Evolutionary conservation across 2,113 vertebrate species (phyloP), one percentile per base, ranked within the genome.

Genomic region (Archocentrus centrarchus): DNA sequence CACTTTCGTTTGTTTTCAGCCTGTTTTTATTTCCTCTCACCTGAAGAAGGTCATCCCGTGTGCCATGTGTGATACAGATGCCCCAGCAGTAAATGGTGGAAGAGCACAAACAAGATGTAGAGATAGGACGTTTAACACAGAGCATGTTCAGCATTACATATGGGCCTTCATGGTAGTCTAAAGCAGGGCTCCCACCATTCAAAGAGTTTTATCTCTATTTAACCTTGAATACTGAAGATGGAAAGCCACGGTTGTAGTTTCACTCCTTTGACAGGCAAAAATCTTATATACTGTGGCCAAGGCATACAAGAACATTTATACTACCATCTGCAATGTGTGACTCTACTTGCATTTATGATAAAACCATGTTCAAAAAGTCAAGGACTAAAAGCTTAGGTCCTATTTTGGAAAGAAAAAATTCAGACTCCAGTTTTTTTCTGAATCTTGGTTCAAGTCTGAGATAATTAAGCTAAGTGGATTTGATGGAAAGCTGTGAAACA

Each of bases 181-280:
- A 50, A 24, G 10, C 63, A 35, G 44, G 47, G 32, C 57, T 57
- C 24, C 37, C 80, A 80, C 84, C 81, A 80, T 79, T 89, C 87
- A 92, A 37, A 32, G 24, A 30, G 73, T 75, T 82, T 86, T 92
- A 83, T 90, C 88, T 93, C 60, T 75, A 59, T 81, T 89, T 93
- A 92, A 89, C 91, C 93, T 95, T 93, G 88, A 86, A 80, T 79
- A 75, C 75, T 57, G 57, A n/a, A 82, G 81, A 87, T 86, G 89
- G 83, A 81, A 81, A 76, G 77, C 47, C 59, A 84, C 2, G 7
- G 79, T 81, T 85, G 53, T 73, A 81, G 73, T 80, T 88, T 85
- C 37, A 58, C 75, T 82, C 47, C 75, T 82, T 57, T 84, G 80
- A 82, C 88, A 90, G 70, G 82, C 82, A 78, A 35, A 83, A 78